Evolutionary conservation across 2,888 invertebrate species (phyloP), one percentile per base, ranked within the genome.

Genomic region (Litoditis marina): DNA sequence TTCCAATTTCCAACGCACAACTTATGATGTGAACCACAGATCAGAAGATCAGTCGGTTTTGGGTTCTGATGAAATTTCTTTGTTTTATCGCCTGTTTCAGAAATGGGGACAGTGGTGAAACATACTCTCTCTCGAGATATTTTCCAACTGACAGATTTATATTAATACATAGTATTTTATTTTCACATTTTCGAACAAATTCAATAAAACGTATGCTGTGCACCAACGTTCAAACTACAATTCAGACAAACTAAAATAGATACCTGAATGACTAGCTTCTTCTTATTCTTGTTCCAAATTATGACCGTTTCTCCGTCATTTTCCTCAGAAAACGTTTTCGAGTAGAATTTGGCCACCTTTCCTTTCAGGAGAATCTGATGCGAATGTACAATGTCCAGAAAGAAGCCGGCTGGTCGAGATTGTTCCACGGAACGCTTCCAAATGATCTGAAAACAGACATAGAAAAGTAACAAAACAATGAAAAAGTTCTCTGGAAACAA

Each of bases 321-420:
- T 7, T 57, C 57, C 1, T 57, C 57, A 1, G 32, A 32, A 34
- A 57, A 57, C 4, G 47, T 32, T 30, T 57, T 57, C n/a, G 57
- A 28, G 25, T 34, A 47, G 22, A 57, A 57, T 5, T n/a, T 28
- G 1, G 46, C 44, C 25, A 22, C 34, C 34, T 57, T 57, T 8
- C 34, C 49, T 32, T 27, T 32, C 30, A 57, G 39, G 13, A 47
- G 13, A 42, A 19, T 3, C 42, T 42, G 5, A 19, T 42, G 42
- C 19, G 3, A 22, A 25, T 56, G 57, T 1, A 46, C 47, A 22
- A 57, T 32, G 13, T 57, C 47, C 2, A 57, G 34, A 27, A 34
- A 57, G 47, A 57, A 22, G 34, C 31, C 34, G 30, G 57, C 57
- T n/a, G 57, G 57, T 1, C 57, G 57, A 19, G 57, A n/a, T 22